Evolutionary conservation across 2,888 invertebrate genomes (phyloP).

Genomic region (Diaprepes abbreviatus): DNA sequence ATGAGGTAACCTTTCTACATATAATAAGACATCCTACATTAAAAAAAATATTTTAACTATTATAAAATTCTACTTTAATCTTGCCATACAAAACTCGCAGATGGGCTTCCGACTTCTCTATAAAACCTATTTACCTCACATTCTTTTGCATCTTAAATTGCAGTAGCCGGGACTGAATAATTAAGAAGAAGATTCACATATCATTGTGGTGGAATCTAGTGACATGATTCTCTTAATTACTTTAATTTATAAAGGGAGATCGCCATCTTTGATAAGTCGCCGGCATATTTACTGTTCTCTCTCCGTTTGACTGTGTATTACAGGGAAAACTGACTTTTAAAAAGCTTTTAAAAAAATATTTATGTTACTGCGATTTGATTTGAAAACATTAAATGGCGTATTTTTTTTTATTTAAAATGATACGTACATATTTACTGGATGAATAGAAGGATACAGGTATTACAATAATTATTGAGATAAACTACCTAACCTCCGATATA

Average conservation of each 20-base stretch:
- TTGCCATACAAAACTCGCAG: slow-evolving; percentile 16
- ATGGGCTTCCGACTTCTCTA: slow-evolving; percentile 23
- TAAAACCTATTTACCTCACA: slow-evolving; percentile 33
- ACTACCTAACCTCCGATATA: too few species aligned
- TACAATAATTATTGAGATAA: too few species aligned
- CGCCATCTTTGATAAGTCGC: slow-evolving; percentile 61
- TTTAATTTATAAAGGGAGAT: slow-evolving; percentile 68
- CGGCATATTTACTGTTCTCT: slow-evolving; percentile 52
- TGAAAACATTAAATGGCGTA: too few species aligned
- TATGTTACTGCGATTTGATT: too few species aligned
- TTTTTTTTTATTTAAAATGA: too few species aligned
- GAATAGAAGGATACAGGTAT: too few species aligned
- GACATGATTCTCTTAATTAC: slow-evolving; percentile 69
- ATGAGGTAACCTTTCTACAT: too few species aligned
- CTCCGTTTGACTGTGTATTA: slow-evolving; percentile 2
- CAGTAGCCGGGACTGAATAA: slow-evolving; percentile 38
- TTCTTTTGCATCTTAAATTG: slow-evolving; percentile 21
- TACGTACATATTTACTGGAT: too few species aligned
- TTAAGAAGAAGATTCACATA: slow-evolving; percentile 56
- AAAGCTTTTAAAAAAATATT: too few species aligned
- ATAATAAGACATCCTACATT: too few species aligned
- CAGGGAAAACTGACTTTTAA: background rate
- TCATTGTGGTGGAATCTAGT: slow-evolving; percentile 67
- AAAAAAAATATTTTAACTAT: too few species aligned
- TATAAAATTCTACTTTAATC: too few species aligned